phyloP scores from a whole-genome alignment of 2,113 vertebrate genomes.

The Euleptes europaea region DNA sequence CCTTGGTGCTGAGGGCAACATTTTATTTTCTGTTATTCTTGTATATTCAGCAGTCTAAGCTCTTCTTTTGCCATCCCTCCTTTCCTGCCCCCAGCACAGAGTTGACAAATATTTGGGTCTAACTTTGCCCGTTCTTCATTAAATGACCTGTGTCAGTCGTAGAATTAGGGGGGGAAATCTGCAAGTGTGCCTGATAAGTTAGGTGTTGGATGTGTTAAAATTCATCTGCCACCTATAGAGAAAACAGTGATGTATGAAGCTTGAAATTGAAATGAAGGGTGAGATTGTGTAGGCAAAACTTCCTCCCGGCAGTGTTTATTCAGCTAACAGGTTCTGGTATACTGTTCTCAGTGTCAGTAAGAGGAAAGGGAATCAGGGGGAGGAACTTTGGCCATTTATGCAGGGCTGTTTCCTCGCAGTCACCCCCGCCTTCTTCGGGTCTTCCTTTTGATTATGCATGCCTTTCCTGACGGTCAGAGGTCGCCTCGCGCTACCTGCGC shows the following conservation, averaged over 20 bases:
- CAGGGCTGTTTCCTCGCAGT: too few species aligned
- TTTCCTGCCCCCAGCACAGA: background rate
- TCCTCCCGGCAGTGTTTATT: slow-evolving; percentile 47
- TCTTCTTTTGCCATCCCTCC: background rate
- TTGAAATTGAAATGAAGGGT: slow-evolving; percentile 47
- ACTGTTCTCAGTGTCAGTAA: slow-evolving; percentile 11
- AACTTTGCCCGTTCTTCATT: too few species aligned
- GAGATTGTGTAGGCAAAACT: slow-evolving; percentile 46
- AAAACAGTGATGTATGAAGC: slow-evolving; percentile 54
- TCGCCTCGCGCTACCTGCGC: too few species aligned
- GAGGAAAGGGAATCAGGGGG: fast-evolving
- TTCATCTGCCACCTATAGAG: slow-evolving; percentile 23
- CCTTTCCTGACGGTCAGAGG: too few species aligned
- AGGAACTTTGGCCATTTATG: background rate
- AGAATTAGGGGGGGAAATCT: too few species aligned
- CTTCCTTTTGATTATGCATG: too few species aligned
- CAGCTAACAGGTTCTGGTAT: slow-evolving; percentile 25
- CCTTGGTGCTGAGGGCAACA: too few species aligned
- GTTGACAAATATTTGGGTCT: background rate
- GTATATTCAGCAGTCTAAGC: slow-evolving; percentile 1
- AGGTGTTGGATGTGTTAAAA: background rate
- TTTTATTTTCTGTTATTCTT: too few species aligned
- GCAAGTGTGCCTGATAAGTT: too few species aligned
- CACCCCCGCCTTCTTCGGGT: too few species aligned
- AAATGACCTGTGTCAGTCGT: too few species aligned